phyloP scores from a whole-genome alignment of 2,888 invertebrate genomes.

The Polydrusus cervinus region DNA sequence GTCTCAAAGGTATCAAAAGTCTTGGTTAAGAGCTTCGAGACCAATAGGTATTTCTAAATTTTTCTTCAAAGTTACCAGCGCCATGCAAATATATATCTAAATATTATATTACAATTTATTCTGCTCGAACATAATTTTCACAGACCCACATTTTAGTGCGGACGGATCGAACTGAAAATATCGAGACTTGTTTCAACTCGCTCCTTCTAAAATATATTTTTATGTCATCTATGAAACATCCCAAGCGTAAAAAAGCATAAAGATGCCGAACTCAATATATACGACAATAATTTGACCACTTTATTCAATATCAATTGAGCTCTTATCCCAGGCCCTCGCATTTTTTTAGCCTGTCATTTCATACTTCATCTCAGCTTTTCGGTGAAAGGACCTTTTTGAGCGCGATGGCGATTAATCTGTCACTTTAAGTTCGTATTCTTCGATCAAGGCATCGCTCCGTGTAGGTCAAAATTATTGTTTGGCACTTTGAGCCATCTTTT shows the following conservation, averaged over 20 bases:
- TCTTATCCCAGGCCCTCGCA: background rate
- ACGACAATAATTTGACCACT: background rate
- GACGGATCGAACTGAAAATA: too few species aligned
- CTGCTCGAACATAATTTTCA: background rate
- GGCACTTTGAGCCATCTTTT: background rate
- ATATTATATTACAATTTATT: too few species aligned
- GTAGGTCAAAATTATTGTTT: background rate
- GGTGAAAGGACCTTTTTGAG: background rate
- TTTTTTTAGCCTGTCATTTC: background rate
- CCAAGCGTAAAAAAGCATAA: too few species aligned
- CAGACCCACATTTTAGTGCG: background rate
- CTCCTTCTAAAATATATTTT: too few species aligned
- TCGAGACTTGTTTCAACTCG: too few species aligned
- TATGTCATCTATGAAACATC: background rate
- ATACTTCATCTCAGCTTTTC: background rate
- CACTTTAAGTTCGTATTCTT: background rate
- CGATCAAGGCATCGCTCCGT: background rate
- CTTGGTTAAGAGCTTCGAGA: too few species aligned
- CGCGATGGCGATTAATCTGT: slow-evolving; percentile 4
- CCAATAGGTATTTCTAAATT: too few species aligned
- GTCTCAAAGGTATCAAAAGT: too few species aligned
- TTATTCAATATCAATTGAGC: background rate
- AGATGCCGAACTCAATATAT: too few species aligned
- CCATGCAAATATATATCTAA: too few species aligned
- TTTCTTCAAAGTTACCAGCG: too few species aligned